phyloP scores from a whole-genome alignment of 2,113 vertebrate species.

The Cairina moschata region DNA sequence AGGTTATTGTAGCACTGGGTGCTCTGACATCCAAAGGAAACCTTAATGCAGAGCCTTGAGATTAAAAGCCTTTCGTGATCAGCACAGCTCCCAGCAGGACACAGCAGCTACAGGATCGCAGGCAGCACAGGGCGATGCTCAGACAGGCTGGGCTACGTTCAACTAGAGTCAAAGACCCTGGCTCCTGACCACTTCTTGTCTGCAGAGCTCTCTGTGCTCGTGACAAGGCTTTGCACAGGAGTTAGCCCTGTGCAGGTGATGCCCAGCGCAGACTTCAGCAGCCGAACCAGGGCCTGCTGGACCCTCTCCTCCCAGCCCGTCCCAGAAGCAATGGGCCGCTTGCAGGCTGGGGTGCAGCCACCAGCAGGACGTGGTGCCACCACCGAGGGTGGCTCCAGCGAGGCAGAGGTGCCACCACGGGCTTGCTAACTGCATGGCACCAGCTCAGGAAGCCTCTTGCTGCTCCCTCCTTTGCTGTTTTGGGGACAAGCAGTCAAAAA shows the following conservation, averaged over 20 bases:
- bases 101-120: not conserved
- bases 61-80: not conserved
- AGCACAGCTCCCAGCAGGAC: not conserved
- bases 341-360: not conserved
- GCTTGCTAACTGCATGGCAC: fast-evolving
- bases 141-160: too few species aligned
- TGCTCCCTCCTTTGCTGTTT: not conserved
- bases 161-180: not conserved
- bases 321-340: not conserved
- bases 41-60: not conserved
- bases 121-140: not conserved
- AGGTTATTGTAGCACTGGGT: not conserved
- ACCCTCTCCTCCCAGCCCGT: not conserved
- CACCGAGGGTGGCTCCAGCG: not conserved
- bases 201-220: not conserved
- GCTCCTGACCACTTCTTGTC: too few species aligned
- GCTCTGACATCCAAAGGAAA: not conserved
- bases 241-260: not conserved
- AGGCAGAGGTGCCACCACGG: not conserved
- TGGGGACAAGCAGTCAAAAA: not conserved
- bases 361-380: not conserved
- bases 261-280: not conserved
- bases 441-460: not conserved
- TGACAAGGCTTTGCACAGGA: not conserved
- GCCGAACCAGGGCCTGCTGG: not conserved